These are phyloP conservation scores for Spea bombifrons DNA, from an alignment of 2,113 vertebrate genomes.

Conservation along the genomic window DNA sequence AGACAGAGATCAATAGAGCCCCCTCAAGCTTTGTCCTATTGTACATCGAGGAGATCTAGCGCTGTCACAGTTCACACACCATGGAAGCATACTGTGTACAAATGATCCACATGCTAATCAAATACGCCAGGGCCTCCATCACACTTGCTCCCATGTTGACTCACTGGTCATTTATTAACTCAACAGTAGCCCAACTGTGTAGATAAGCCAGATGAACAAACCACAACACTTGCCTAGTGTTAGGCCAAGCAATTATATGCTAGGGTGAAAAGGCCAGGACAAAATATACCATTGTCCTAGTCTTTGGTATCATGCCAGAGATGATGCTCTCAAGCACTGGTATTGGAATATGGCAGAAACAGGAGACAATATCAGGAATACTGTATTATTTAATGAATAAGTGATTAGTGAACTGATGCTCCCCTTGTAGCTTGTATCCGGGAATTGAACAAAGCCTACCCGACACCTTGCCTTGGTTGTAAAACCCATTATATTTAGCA, in stretches of 20 bases:
- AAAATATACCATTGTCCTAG: neutral
- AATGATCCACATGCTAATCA: conserved; percentile 15
- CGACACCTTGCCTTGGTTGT: too few species aligned
- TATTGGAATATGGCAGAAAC: too few species aligned
- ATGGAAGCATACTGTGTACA: conserved; percentile 20
- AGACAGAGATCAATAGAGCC: conserved; percentile 1
- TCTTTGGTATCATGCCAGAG: neutral
- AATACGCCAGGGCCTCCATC: conserved; percentile 29
- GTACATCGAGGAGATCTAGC: conserved; percentile 9
- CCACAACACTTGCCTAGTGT: neutral
- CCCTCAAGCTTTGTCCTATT: conserved; percentile 7
- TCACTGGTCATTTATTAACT: conserved; percentile 36
- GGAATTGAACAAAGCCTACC: too few species aligned
- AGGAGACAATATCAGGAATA: too few species aligned
- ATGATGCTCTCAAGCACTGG: too few species aligned
- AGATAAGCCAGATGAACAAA: conserved; percentile 29
- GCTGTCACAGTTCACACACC: conserved; percentile 16
- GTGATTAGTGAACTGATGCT: too few species aligned
- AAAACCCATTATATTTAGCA: too few species aligned
- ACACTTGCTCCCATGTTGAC: conserved; percentile 35
- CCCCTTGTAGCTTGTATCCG: too few species aligned
- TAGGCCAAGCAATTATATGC: conserved; percentile 1
- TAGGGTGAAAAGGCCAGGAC: neutral
- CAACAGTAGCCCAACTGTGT: conserved; percentile 25
- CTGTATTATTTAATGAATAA: too few species aligned